Base-by-base conservation (phyloP, 2,888 invertebrate species). In the Caenorhabditis sulstoni region DNA sequence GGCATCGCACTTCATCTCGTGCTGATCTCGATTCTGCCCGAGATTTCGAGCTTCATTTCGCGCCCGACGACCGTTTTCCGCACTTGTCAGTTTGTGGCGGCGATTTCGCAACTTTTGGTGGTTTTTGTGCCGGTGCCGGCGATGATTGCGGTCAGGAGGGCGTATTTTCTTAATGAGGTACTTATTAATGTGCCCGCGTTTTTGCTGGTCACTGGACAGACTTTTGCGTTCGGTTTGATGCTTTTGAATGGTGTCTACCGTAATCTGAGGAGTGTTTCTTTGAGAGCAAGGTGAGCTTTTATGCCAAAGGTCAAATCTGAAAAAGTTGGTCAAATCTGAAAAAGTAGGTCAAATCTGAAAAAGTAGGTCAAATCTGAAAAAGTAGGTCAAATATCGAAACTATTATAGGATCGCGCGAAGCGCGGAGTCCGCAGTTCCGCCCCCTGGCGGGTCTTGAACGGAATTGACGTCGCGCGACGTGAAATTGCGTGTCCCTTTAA, bases 131-230 rank as follows among this genome's bases (percentile, higher is more conserved):
- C 75, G 47, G 57, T 66, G 8, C 75, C 75, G 8, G 55, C 66
- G 18, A 77, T 77, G 76, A 77, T 70, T 23, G 76, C 76, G 4
- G 64, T 64, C 23, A 45, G 68, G n/a, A 35, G 58, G n/a, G 57
- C 68, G 14, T 77, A 68, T 35, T 77, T 77, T 37, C 2, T 70
- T 3, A 77, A 77, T 23, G 50, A 55, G 8, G 47, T 77, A 0
- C 23, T 77, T 55, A 70, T 77, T 11, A 70, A 70, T 64, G 61
- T 68, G 8, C 76, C 76, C 1, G 53, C 61, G 0, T 68, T 70
- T 20, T 4, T 68, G 1, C 23, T 77, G n/a, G 52, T 70, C 8
- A 18, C 39, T 0, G 44, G 50, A 0, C 76, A 68, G 45, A 14
- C n/a, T 20, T 59, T 64, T 11, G 23, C 70, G 8, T 64, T 67